Percentiles rank a stretch among this genome's conserved stretches.
phyloP scores from a whole-genome alignment of 2,113 vertebrate species.

The Tenrec ecaudatus region DNA sequence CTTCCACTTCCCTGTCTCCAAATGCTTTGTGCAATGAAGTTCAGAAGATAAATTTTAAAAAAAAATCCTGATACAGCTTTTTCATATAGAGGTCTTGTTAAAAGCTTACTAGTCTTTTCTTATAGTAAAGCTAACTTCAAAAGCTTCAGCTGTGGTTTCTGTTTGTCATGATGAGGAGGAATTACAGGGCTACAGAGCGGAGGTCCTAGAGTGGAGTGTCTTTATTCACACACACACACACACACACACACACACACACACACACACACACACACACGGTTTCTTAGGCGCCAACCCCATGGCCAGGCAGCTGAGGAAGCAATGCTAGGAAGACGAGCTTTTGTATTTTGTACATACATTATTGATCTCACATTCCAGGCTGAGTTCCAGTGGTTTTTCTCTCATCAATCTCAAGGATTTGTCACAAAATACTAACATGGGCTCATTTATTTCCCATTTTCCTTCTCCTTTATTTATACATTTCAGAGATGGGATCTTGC shows the following conservation, averaged over 20 bases:
- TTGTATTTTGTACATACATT: slow-evolving; percentile 55
- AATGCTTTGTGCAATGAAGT: slow-evolving; percentile 68
- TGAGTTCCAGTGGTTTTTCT: slow-evolving; percentile 27
- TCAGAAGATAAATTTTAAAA: slow-evolving; percentile 49
- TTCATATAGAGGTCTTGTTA: slow-evolving; percentile 52
- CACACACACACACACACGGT: background rate
- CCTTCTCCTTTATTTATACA: slow-evolving; percentile 79
- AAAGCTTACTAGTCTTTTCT: slow-evolving; percentile 64
- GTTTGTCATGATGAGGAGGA: background rate
- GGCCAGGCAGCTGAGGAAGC: slow-evolving; percentile 21
- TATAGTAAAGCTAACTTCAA: slow-evolving; percentile 66
- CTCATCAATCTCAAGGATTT: slow-evolving; percentile 51
- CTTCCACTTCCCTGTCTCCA: slow-evolving; percentile 29
- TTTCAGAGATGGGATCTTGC: slow-evolving; percentile 38
- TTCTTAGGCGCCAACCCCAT: background rate
- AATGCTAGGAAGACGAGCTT: slow-evolving; percentile 46
- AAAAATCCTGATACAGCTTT: slow-evolving; percentile 64
- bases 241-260: background rate
- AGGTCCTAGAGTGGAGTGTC: slow-evolving; percentile 35
- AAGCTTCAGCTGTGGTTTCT: slow-evolving; percentile 27
- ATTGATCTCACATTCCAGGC: slow-evolving; percentile 13
- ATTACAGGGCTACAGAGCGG: slow-evolving; percentile 24
- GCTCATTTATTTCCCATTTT: slow-evolving; percentile 74
- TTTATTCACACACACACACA: background rate
- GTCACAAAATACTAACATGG: slow-evolving; percentile 71